These are phyloP conservation scores for Rhodinocichla rosea DNA, from an alignment of 2,113 vertebrate species.

Conservation along the genomic window DNA sequence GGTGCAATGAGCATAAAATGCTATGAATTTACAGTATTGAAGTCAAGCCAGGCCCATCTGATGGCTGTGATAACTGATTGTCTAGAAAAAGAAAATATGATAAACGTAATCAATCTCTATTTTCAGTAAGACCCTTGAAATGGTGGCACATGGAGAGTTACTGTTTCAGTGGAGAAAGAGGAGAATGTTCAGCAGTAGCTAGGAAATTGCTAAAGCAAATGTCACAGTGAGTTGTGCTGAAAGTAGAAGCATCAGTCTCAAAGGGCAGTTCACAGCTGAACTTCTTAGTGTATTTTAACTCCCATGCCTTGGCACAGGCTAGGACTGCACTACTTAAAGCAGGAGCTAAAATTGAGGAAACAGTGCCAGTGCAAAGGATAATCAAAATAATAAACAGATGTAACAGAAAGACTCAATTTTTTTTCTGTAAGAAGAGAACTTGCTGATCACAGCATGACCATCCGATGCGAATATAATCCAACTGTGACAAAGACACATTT, in stretches of 20 bases:
- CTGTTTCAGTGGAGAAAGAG: background rate
- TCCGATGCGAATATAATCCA: background rate
- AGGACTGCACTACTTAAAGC: background rate
- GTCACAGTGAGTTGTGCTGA: background rate
- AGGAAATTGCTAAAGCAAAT: background rate
- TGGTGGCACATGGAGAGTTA: background rate
- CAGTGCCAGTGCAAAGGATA: background rate
- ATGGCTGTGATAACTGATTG: background rate
- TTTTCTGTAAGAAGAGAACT: background rate
- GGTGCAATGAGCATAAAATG: background rate
- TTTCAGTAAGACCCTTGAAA: background rate
- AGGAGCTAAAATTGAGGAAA: background rate
- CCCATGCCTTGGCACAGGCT: background rate
- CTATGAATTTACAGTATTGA: background rate
- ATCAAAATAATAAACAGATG: background rate
- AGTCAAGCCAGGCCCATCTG: background rate
- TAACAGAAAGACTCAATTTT: background rate
- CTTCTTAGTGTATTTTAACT: background rate
- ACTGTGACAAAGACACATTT: conserved; percentile 29
- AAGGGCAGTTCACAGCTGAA: background rate
- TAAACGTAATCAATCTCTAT: background rate
- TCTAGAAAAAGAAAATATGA: background rate
- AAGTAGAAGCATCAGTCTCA: background rate
- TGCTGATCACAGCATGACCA: background rate
- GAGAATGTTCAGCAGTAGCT: background rate